Evolutionary conservation across 1,140 invertebrate species (phyloP).

Genomic region (Cardiocondyla obscurior): DNA sequence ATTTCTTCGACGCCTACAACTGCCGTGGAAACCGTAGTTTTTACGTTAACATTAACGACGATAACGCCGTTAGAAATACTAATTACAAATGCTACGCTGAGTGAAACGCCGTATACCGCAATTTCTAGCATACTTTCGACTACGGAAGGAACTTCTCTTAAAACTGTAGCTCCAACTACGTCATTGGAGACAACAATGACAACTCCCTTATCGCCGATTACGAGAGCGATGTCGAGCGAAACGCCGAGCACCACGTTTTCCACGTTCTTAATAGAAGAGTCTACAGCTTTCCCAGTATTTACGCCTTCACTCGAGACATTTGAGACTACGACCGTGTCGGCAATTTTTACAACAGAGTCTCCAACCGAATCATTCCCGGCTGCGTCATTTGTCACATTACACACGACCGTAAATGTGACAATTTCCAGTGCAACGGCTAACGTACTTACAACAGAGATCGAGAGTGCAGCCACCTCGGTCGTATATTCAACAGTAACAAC

Average conservation of each 20-base stretch:
- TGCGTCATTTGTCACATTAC: background rate
- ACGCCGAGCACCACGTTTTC: constrained; percentile 2
- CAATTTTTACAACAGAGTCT: background rate
- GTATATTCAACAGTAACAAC: background rate
- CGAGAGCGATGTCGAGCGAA: background rate
- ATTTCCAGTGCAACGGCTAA: background rate
- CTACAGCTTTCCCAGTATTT: background rate
- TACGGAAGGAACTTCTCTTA: background rate
- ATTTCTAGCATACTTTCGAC: background rate
- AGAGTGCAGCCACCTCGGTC: background rate
- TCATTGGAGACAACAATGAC: background rate
- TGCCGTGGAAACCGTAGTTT: background rate
- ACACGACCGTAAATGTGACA: background rate
- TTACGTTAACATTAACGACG: background rate
- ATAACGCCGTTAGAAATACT: background rate
- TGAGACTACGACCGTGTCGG: background rate
- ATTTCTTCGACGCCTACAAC: background rate
- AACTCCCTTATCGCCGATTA: background rate
- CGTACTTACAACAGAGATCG: background rate
- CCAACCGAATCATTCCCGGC: background rate
- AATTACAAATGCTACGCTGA: background rate
- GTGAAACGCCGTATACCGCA: background rate
- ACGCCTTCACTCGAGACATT: background rate
- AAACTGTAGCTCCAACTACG: background rate
- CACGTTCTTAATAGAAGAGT: background rate